Percentiles rank a stretch among this genome's conserved stretches.
phyloP scores from a whole-genome alignment of 2,113 vertebrate genomes.

The Lethenteron camtschaticum region DNA sequence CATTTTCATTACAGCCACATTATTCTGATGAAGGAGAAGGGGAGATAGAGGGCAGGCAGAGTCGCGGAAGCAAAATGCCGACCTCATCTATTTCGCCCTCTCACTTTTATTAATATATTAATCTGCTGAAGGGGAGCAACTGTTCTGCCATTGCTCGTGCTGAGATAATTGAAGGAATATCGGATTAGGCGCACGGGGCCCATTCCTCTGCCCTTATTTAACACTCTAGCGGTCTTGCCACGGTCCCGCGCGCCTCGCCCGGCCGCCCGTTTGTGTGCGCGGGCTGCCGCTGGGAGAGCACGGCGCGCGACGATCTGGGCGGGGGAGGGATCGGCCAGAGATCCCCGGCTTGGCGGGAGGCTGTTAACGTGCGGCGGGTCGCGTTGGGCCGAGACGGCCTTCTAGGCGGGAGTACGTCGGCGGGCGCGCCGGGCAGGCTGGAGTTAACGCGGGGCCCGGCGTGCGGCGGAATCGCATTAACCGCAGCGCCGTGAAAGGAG shows the following conservation, averaged over 20 bases:
- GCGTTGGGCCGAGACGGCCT: too few relatives aligned
- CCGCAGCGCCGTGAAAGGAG: slow-evolving; percentile 2
- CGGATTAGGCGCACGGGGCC: slow-evolving; percentile 5
- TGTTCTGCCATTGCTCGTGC: slow-evolving; percentile 3
- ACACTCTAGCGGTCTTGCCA: neutral
- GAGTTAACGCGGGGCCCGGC: neutral
- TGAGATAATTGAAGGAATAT: slow-evolving; percentile 6
- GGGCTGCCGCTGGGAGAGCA: too few relatives aligned
- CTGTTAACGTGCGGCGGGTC: too few relatives aligned
- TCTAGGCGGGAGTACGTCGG: too few relatives aligned
- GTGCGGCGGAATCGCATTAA: slow-evolving; percentile 1
- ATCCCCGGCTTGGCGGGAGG: too few relatives aligned
- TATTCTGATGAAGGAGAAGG: neutral
- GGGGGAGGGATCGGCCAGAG: too few relatives aligned
- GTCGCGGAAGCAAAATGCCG: slow-evolving; percentile 2
- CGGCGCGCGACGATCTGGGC: too few relatives aligned
- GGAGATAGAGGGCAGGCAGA: slow-evolving; percentile 1
- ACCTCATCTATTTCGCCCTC: slow-evolving; percentile 3
- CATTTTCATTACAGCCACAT: slow-evolving; percentile 3
- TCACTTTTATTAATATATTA: slow-evolving; percentile 5
- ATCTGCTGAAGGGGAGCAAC: slow-evolving; percentile 5
- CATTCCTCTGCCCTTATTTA: slow-evolving; percentile 5
- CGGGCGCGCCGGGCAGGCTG: too few relatives aligned
- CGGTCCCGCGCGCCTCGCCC: too few relatives aligned
- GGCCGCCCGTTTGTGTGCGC: too few relatives aligned